Evolutionary conservation across 2,797 vertebrate genomes (phyloP), one percentile per base, ranked within the genome.

Genomic region (Pogoniulus pusillus): DNA sequence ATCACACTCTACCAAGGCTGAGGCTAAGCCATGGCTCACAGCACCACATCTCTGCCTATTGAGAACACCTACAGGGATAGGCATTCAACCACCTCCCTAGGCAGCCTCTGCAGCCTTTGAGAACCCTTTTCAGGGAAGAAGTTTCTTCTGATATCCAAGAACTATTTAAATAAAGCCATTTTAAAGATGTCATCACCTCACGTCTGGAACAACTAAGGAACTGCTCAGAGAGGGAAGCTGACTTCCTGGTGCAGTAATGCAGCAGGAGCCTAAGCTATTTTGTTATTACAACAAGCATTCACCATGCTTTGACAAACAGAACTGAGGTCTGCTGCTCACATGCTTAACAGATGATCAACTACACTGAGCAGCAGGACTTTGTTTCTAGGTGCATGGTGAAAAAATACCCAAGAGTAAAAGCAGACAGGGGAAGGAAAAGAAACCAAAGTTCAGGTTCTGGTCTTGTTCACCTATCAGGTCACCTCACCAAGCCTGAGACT

Each of bases 111-210:
- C 47, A 49, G 47, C 22, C 47, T 49, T 12, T 49, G 47, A 23
- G 47, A 49, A 49, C 18, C 47, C 22, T 24, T 24, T 49, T 49
- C 47, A 49, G 45, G 20, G 45, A 22, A 47, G 47, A 49, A 49
- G 47, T 24, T 12, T 49, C 47, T 49, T 49, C 47, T 49, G 47
- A 49, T 49, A 49, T 13, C 47, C 47, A 49, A 49, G 47, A 37
- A 85, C 72, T 66, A 87, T 82, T 74, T 85, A 95, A 94, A 91
- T 95, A 93, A 92, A 94, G 55, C 18, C 79, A 81, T 74, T 89
- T 93, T 91, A 80, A 93, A 84, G 81, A 86, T 75, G 82, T 77
- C 74, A 82, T 90, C 79, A 84, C 30, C 47, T 9, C 39, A 49
- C 32, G 51, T 26, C 54, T 89, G 68, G 58, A 87, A 82, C 76